Evolutionary conservation across 1,140 invertebrate species (phyloP).

Genomic region (Batillaria attramentaria): DNA sequence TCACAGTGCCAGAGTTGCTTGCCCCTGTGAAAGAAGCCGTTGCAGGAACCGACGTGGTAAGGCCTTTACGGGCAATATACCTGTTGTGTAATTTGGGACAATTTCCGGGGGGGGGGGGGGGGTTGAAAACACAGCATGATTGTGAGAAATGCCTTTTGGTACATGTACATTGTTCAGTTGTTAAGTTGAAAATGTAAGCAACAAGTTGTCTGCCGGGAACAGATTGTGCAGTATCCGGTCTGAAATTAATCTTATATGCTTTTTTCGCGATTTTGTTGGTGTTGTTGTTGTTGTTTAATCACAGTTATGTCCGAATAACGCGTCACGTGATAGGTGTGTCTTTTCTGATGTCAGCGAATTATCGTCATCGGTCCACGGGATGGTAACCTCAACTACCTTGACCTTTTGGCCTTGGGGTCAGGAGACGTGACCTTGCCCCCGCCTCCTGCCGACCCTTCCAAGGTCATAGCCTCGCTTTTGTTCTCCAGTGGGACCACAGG

Average conservation of each 20-base stretch:
- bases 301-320: not conserved
- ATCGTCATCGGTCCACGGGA: not conserved
- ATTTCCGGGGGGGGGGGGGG: too few relatives aligned
- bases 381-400: not conserved
- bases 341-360: not conserved
- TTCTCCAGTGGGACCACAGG: constrained; percentile 68
- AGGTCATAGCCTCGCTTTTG: constrained; percentile 27
- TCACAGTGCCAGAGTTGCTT: constrained; percentile 5
- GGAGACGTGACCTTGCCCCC: constrained; percentile 1
- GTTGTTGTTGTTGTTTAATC: not conserved
- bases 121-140: too few relatives aligned
- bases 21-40: not conserved
- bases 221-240: not conserved
- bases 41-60: not conserved
- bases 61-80: not conserved
- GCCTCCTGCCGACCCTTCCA: constrained; percentile 22
- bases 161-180: not conserved
- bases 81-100: too few relatives aligned
- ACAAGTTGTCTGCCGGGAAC: not conserved
- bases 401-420: constrained; percentile 9
- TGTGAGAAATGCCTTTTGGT: too few relatives aligned
- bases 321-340: not conserved
- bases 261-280: not conserved
- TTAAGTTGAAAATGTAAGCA: not conserved
- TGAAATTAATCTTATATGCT: not conserved